phyloP scores from a whole-genome alignment of 2,888 invertebrate species.

The Zaprionus lineosus region DNA sequence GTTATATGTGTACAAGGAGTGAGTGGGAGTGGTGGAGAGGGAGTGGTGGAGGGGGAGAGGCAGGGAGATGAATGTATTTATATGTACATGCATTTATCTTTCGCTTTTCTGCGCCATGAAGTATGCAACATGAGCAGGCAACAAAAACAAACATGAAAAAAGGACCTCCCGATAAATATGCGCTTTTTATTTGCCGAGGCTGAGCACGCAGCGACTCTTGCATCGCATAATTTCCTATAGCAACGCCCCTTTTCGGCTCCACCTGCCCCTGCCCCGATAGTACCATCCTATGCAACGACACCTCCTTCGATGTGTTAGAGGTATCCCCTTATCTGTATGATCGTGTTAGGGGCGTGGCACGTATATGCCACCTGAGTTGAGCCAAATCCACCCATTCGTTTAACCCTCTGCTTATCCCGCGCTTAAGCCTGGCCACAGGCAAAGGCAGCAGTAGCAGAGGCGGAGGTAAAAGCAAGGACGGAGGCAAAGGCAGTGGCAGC shows the following conservation, averaged over 20 bases:
- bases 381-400: too few relatives aligned
- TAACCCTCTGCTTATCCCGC: not conserved
- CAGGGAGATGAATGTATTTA: too few relatives aligned
- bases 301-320: constrained; percentile 21
- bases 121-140: constrained; percentile 70
- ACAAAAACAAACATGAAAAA: too few relatives aligned
- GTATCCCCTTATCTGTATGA: constrained; percentile 17
- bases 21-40: too few relatives aligned
- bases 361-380: not conserved
- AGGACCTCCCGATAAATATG: constrained; percentile 61
- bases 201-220: constrained; percentile 24
- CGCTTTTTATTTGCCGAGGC: constrained; percentile 48
- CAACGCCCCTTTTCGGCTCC: too few relatives aligned
- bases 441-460: not conserved
- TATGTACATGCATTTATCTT: constrained; percentile 26
- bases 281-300: too few relatives aligned
- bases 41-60: too few relatives aligned
- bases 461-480: too few relatives aligned
- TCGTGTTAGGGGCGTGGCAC: constrained; percentile 38
- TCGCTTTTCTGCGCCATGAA: constrained; percentile 43
- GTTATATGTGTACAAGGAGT: too few relatives aligned
- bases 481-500: too few relatives aligned
- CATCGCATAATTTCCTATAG: constrained; percentile 29
- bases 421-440: not conserved
- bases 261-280: not conserved